Evolutionary conservation across 2,113 vertebrate genomes (phyloP).

Genomic region (Callionymus lyra): DNA sequence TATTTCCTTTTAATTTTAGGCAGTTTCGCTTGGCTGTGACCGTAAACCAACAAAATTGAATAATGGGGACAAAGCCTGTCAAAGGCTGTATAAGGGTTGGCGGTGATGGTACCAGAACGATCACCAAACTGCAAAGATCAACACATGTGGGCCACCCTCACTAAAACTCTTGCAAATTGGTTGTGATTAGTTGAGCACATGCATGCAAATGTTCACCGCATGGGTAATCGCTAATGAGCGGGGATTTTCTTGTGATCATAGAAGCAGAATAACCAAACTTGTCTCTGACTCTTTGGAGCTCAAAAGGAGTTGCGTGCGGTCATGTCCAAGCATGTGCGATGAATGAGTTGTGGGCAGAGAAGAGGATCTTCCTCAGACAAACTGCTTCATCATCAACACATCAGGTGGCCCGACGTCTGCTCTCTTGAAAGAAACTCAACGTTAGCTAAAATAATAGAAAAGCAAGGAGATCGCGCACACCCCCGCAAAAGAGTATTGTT

Average conservation of each 20-base stretch:
- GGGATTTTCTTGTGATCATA: constrained; percentile 20
- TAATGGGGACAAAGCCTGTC: too few species aligned
- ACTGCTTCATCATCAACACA: constrained; percentile 33
- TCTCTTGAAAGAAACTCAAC: too few species aligned
- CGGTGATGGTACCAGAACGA: too few species aligned
- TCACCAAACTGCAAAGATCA: too few species aligned
- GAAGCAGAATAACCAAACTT: constrained; percentile 4
- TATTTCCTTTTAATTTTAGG: too few species aligned
- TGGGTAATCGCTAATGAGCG: constrained; percentile 13
- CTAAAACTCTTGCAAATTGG: neutral
- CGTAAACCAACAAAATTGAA: too few species aligned
- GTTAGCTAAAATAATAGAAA: too few species aligned
- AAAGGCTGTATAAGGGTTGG: too few species aligned
- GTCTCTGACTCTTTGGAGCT: constrained; percentile 4
- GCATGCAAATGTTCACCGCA: constrained; percentile 9
- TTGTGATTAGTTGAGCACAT: constrained; percentile 8
- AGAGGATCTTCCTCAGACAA: constrained; percentile 35
- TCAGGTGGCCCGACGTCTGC: constrained; percentile 18
- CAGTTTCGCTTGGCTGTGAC: too few species aligned
- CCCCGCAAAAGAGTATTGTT: too few species aligned
- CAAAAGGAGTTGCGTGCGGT: constrained; percentile 20
- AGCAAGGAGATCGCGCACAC: too few species aligned
- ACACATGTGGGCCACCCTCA: too few species aligned
- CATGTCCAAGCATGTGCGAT: constrained; percentile 39
- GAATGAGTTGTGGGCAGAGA: constrained; percentile 43